Percentiles rank a stretch among this genome's conserved stretches.
phyloP scores from a whole-genome alignment of 1,140 invertebrate genomes.

The Brachystomella parvula region DNA sequence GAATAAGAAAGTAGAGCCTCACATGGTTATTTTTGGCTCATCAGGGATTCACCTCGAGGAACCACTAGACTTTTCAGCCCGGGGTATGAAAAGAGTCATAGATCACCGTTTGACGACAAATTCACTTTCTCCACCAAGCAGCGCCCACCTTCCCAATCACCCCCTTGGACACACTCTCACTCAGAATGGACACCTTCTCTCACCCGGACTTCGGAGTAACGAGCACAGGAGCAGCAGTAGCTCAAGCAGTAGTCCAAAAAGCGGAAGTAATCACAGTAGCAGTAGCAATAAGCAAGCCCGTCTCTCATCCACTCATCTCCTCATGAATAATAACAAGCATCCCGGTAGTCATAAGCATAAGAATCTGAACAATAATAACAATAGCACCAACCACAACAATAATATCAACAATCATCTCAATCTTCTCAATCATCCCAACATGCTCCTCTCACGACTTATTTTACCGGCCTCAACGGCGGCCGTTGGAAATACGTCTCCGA shows the following conservation, averaged over 20 bases:
- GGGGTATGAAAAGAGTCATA: slow-evolving; percentile 38
- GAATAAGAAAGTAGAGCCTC: too few relatives aligned
- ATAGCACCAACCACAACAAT: slow-evolving; percentile 15
- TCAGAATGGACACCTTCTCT: background rate
- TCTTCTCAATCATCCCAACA: slow-evolving; percentile 25
- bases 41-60: slow-evolving; percentile 16
- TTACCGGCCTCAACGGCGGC: slow-evolving; percentile 15
- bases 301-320: slow-evolving; percentile 15
- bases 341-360: slow-evolving; percentile 1
- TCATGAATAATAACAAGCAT: slow-evolving; percentile 8
- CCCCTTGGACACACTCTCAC: background rate
- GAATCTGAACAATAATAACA: slow-evolving; percentile 3
- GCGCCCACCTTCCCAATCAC: background rate
- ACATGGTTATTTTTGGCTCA: slow-evolving; percentile 35
- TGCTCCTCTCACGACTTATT: slow-evolving; percentile 34
- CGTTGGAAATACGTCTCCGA: background rate
- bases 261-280: slow-evolving; percentile 2
- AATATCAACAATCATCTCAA: slow-evolving; percentile 14
- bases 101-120: slow-evolving; percentile 26
- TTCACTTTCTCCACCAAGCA: background rate
- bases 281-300: slow-evolving; percentile 27
- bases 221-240: slow-evolving; percentile 1
- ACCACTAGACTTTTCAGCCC: slow-evolving; percentile 37
- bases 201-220: background rate
- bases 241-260: background rate